Percentiles rank a stretch among this genome's conserved stretches.
These are phyloP conservation scores for Huso huso DNA, from an alignment of 2,797 vertebrate genomes.

Conservation along the genomic window DNA sequence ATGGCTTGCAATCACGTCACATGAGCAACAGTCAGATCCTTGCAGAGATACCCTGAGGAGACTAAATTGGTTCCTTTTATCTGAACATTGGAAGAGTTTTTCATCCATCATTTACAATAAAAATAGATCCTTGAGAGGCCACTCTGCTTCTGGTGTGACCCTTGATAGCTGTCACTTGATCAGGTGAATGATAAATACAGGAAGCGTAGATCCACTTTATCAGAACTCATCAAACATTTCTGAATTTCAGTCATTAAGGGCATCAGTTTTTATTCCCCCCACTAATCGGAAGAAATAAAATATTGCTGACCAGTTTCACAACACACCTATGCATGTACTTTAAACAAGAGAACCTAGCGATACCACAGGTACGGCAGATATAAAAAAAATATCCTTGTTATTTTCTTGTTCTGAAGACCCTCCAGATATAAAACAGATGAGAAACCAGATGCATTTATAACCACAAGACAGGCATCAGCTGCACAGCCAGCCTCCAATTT, in stretches of 20 bases:
- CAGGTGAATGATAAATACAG: not conserved
- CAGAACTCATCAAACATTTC: not conserved
- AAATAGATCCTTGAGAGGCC: not conserved
- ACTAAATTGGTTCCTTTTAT: constrained; percentile 3
- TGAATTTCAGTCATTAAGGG: not conserved
- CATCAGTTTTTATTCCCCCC: not conserved
- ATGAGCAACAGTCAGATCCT: not conserved
- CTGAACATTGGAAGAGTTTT: not conserved
- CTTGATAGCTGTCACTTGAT: not conserved
- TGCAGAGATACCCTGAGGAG: constrained; percentile 2
- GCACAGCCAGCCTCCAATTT: constrained; percentile 22
- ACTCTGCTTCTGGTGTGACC: not conserved
- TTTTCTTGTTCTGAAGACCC: not conserved
- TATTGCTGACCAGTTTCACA: no score
- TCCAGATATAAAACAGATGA: constrained; percentile 5
- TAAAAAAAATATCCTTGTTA: no score
- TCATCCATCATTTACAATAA: not conserved
- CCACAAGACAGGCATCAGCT: constrained; percentile 34
- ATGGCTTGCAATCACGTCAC: not conserved
- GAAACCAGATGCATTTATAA: constrained; percentile 31
- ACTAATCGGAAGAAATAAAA: no score
- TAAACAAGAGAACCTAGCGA: no score
- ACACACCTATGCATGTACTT: no score
- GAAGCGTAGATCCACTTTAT: no score
- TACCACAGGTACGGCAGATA: no score